These are phyloP conservation scores for Salvelinus namaycush DNA, from an alignment of 2,113 vertebrate genomes.

Conservation along the genomic window DNA sequence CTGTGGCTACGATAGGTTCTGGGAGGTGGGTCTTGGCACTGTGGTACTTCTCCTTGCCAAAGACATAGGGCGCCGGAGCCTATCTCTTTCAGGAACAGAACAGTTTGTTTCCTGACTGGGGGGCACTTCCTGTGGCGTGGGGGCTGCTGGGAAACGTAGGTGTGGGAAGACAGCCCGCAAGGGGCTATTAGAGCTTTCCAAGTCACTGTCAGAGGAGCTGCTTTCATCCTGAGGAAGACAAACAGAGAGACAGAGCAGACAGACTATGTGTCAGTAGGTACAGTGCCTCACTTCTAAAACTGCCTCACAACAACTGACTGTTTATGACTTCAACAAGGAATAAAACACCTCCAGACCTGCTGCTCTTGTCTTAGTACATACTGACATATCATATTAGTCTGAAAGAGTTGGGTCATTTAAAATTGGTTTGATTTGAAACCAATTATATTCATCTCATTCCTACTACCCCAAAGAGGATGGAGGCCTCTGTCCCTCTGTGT, in stretches of 20 bases:
- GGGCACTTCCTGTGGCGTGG: conserved; percentile 42
- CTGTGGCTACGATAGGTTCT: conserved; percentile 22
- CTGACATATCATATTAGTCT: no score
- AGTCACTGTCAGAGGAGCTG: no score
- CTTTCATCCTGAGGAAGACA: no score
- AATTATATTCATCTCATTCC: background rate
- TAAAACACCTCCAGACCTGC: no score
- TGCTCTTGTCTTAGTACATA: no score
- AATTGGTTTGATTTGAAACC: no score
- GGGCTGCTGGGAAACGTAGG: conserved; percentile 41
- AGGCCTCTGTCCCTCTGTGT: conserved; percentile 57
- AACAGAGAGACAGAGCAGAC: background rate
- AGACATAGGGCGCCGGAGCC: conserved; percentile 3
- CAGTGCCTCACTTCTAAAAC: no score
- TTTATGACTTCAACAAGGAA: no score
- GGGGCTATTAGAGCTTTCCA: conserved; percentile 57
- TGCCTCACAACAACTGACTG: no score
- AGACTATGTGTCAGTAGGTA: background rate
- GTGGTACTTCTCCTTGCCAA: conserved; percentile 63
- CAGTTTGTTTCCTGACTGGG: background rate
- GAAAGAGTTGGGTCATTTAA: no score
- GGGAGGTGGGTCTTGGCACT: conserved; percentile 64
- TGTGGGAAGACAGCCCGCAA: conserved; percentile 64
- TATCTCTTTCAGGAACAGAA: conserved; percentile 19
- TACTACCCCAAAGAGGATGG: conserved; percentile 58